Evolutionary conservation across 2,797 vertebrate species (phyloP).

Genomic region (Rhinatrema bivittatum): DNA sequence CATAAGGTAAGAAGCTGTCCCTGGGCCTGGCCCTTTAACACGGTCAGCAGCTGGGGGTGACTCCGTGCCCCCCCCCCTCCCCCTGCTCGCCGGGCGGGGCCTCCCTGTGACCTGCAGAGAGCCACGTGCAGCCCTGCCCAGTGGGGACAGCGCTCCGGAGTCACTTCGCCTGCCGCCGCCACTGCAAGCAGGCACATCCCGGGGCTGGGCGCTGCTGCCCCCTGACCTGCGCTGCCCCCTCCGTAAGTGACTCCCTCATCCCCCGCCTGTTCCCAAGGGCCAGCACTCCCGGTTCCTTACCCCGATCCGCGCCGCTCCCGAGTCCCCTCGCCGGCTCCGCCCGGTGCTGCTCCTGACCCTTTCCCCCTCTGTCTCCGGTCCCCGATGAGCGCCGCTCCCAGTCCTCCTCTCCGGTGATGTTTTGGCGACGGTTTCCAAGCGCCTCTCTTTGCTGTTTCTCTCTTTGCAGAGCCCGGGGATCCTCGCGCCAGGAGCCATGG

Average conservation of each 20-base stretch:
- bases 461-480: slow-evolving; percentile 5
- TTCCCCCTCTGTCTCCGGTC: too few relatives aligned
- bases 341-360: too few relatives aligned
- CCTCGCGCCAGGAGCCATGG: slow-evolving; percentile 52
- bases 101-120: too few relatives aligned
- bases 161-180: too few relatives aligned
- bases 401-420: not conserved
- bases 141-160: too few relatives aligned
- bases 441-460: not conserved
- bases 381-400: not conserved
- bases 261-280: not conserved
- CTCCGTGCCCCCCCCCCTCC: not conserved
- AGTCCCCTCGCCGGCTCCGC: too few relatives aligned
- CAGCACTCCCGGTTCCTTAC: not conserved
- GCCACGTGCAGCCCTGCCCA: not conserved
- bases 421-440: not conserved
- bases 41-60: not conserved
- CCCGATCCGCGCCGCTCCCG: too few relatives aligned
- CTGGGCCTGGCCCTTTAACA: too few relatives aligned
- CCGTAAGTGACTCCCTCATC: not conserved
- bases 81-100: too few relatives aligned
- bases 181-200: too few relatives aligned
- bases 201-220: too few relatives aligned
- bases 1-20: too few relatives aligned
- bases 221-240: not conserved